phyloP scores from a whole-genome alignment of 2,113 vertebrate species.

The Muntiacus reevesi region DNA sequence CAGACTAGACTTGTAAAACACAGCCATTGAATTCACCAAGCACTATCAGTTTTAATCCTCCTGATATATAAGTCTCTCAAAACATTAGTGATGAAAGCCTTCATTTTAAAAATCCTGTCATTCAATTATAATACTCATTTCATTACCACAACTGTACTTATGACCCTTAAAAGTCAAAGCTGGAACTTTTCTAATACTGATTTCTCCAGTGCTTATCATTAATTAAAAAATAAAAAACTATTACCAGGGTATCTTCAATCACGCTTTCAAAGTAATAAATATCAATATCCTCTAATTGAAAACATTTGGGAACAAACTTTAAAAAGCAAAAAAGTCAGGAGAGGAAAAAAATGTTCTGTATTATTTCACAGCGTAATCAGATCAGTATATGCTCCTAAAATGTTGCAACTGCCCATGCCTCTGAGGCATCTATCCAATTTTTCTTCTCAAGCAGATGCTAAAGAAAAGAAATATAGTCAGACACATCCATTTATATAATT shows the following conservation, averaged over 20 bases:
- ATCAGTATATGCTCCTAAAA: constrained; percentile 42
- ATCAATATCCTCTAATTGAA: constrained; percentile 62
- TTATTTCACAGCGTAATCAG: constrained; percentile 48
- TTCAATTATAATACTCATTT: constrained; percentile 57
- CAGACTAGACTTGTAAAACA: constrained; percentile 45
- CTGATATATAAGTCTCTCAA: constrained; percentile 17
- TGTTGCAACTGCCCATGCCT: constrained; percentile 17
- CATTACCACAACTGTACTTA: not conserved
- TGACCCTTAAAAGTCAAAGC: constrained; percentile 26
- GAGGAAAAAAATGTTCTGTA: constrained; percentile 27
- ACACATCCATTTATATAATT: constrained; percentile 39
- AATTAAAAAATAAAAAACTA: constrained; percentile 58
- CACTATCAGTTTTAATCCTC: not conserved
- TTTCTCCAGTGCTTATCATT: constrained; percentile 39
- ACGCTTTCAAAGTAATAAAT: constrained; percentile 48
- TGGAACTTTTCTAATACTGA: not conserved
- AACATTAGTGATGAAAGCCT: constrained; percentile 38
- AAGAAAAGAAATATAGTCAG: constrained; percentile 32
- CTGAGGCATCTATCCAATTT: constrained; percentile 53
- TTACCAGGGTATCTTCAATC: constrained; percentile 36
- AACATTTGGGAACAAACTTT: constrained; percentile 59
- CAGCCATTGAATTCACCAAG: not conserved
- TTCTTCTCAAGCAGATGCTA: constrained; percentile 56
- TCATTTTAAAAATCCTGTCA: constrained; percentile 38
- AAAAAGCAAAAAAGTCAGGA: constrained; percentile 37